These are phyloP conservation scores for Gila robusta DNA, from an alignment of 2,797 vertebrate species.

Conservation along the genomic window DNA sequence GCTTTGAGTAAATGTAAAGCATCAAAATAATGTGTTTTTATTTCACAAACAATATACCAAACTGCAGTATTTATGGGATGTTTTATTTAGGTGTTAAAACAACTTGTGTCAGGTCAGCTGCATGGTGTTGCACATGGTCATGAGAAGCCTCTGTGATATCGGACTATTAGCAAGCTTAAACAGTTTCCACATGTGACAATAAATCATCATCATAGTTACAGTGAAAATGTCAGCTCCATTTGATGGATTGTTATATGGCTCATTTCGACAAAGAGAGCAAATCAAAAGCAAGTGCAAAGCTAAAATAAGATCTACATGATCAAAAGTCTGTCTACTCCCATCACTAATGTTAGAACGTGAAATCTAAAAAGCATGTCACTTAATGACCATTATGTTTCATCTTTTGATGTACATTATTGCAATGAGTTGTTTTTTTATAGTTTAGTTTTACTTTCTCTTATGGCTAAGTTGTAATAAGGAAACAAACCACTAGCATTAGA, in stretches of 20 bases:
- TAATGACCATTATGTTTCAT: neutral
- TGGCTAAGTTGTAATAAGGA: neutral
- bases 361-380: neutral
- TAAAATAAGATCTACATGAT: neutral
- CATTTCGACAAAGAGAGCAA: conserved; percentile 1
- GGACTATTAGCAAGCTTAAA: conserved; percentile 43
- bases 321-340: neutral
- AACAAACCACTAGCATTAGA: neutral
- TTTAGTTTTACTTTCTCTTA: neutral
- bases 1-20: neutral
- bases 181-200: conserved; percentile 48
- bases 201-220: conserved; percentile 27
- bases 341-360: neutral
- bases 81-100: neutral
- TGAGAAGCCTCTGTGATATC: conserved; percentile 19
- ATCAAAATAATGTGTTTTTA: neutral
- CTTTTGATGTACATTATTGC: neutral
- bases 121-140: neutral
- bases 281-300: conserved; percentile 4
- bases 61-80: neutral
- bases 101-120: neutral
- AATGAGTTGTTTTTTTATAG: neutral
- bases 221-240: neutral
- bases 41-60: neutral
- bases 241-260: conserved; percentile 17